Evolutionary conservation across 2,888 invertebrate genomes (phyloP).

Genomic region (Hesperia comma): DNA sequence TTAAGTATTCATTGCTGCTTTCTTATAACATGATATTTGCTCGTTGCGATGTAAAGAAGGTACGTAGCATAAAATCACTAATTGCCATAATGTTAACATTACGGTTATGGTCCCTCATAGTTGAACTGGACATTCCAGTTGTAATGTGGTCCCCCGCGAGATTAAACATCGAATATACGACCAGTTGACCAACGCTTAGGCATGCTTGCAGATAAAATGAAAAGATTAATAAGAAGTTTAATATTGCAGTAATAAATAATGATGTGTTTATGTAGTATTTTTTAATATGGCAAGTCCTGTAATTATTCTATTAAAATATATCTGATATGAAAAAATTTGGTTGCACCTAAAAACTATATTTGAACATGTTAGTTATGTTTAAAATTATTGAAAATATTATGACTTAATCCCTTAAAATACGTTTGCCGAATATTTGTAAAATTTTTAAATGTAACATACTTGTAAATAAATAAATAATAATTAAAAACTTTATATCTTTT

Average conservation of each 20-base stretch:
- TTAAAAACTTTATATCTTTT: too few relatives aligned
- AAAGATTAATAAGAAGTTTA: constrained; percentile 36
- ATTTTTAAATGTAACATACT: too few relatives aligned
- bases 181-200: constrained; percentile 21
- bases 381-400: too few relatives aligned
- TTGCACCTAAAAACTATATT: too few relatives aligned
- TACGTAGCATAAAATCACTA: constrained; percentile 49
- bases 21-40: constrained; percentile 40
- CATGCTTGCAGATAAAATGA: constrained; percentile 36
- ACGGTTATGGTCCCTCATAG: constrained; percentile 41
- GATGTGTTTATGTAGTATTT: neutral
- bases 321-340: too few relatives aligned
- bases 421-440: too few relatives aligned
- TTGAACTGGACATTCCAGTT: constrained; percentile 49
- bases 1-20: constrained; percentile 45
- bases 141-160: constrained; percentile 44
- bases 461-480: too few relatives aligned
- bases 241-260: constrained; percentile 8
- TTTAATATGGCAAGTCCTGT: too few relatives aligned
- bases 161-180: constrained; percentile 37
- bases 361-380: too few relatives aligned
- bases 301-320: too few relatives aligned
- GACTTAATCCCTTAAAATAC: too few relatives aligned
- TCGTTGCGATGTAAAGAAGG: constrained; percentile 42
- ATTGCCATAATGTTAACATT: constrained; percentile 46